Conservation (phyloP, 2,888 invertebrate genomes). For the Asteroscopus sphinx region DNA sequence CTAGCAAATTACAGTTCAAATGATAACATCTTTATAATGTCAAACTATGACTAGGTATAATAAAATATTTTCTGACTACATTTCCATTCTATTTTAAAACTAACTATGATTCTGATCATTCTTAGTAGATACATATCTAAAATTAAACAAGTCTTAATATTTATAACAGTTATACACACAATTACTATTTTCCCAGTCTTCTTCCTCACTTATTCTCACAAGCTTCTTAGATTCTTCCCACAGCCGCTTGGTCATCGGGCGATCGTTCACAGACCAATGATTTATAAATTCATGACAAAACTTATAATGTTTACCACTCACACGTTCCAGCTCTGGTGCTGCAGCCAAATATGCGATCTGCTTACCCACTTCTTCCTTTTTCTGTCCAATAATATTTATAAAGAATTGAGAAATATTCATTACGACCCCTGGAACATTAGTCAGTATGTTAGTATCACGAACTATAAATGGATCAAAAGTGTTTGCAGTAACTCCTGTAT, state of each 20-base stretch:
- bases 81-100: too few relatives aligned
- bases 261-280: constrained; percentile 74
- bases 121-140: background rate
- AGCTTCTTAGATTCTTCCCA: constrained; percentile 77
- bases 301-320: constrained; percentile 77
- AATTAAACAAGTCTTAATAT: background rate
- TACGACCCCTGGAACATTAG: constrained; percentile 65
- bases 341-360: constrained; percentile 78
- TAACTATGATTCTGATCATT: too few relatives aligned
- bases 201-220: constrained; percentile 71
- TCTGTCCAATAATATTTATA: constrained; percentile 72
- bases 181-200: constrained; percentile 72
- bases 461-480: constrained; percentile 89
- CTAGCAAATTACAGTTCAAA: too few relatives aligned
- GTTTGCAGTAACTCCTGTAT: constrained; percentile 91
- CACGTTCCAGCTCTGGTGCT: constrained; percentile 65
- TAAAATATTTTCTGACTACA: too few relatives aligned
- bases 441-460: constrained; percentile 73
- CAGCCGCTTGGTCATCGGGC: constrained; percentile 64
- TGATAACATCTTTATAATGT: too few relatives aligned
- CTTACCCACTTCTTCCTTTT: constrained; percentile 75
- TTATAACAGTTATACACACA: background rate
- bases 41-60: too few relatives aligned
- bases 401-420: constrained; percentile 67
- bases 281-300: constrained; percentile 75